A percentile compares a stretch with the other conserved stretches of the same genome.
phyloP scores from a whole-genome alignment of 2,888 invertebrate species.

The Pterobdella sp. region DNA sequence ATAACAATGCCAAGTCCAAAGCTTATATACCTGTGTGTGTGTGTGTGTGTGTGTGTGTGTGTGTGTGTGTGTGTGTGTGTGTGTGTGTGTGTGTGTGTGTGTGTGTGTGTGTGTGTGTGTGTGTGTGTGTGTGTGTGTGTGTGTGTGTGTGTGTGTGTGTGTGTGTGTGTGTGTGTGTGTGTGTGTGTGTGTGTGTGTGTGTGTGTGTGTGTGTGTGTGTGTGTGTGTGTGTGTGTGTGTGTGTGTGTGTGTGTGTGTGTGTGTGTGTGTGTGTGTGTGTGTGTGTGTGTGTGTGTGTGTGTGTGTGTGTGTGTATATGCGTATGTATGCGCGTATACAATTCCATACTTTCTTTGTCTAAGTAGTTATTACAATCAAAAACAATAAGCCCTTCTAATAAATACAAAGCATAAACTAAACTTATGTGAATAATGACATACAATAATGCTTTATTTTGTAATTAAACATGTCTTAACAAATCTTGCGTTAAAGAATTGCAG shows the following conservation, averaged over 20 bases:
- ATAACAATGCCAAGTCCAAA: too few relatives aligned
- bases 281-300: slow-evolving; percentile 16
- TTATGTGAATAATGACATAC: too few relatives aligned
- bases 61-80: slow-evolving; percentile 17
- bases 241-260: slow-evolving; percentile 18
- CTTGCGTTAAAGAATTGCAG: too few relatives aligned
- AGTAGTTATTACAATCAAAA: too few relatives aligned
- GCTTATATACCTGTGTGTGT: background rate
- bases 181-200: slow-evolving; percentile 22
- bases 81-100: slow-evolving; percentile 18
- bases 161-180: slow-evolving; percentile 19
- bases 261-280: slow-evolving; percentile 17
- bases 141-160: slow-evolving; percentile 22
- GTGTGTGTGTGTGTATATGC: background rate
- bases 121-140: slow-evolving; percentile 22
- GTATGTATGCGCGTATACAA: background rate
- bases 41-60: slow-evolving; percentile 7
- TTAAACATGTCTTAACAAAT: too few relatives aligned
- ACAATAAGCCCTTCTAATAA: too few relatives aligned
- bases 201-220: slow-evolving; percentile 2
- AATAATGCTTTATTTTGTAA: too few relatives aligned
- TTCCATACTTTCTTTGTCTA: too few relatives aligned
- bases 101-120: slow-evolving; percentile 17
- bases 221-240: slow-evolving; percentile 7
- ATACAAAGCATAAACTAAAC: too few relatives aligned